Percentiles rank a stretch among this genome's conserved stretches.
These are phyloP conservation scores for Calameuta filiformis DNA, from an alignment of 2,888 invertebrate genomes.

Conservation along the genomic window DNA sequence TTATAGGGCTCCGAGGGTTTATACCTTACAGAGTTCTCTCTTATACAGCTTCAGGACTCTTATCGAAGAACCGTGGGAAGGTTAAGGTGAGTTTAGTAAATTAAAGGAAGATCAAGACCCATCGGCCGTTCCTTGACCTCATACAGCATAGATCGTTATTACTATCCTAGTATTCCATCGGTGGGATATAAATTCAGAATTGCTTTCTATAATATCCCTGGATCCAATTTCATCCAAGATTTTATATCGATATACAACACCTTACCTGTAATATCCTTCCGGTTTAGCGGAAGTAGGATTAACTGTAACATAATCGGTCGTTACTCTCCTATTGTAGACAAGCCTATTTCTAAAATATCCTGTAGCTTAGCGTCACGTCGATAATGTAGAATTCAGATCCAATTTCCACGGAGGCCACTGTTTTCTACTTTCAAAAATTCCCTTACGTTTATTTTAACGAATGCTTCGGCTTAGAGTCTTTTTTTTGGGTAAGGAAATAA, in stretches of 20 bases:
- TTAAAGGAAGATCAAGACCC: neutral
- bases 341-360: neutral
- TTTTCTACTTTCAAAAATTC: neutral
- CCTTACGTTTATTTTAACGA: neutral
- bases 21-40: neutral
- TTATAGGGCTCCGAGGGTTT: neutral
- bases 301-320: neutral
- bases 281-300: neutral
- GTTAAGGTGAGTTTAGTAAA: neutral
- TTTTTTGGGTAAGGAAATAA: too few species aligned
- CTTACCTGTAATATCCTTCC: neutral
- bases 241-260: too few species aligned
- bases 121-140: neutral
- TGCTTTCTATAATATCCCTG: neutral
- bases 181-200: neutral
- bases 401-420: neutral
- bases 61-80: neutral
- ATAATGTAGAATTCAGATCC: neutral
- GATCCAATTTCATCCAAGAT: too few species aligned
- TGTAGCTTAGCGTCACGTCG: neutral
- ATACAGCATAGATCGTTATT: neutral
- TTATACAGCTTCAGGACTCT: neutral
- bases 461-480: too few species aligned
- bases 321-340: neutral
- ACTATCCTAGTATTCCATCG: neutral